Evolutionary conservation across 2,797 vertebrate species (phyloP), one percentile per base, ranked within the genome.

Genomic region (Geotrypetes seraphini): DNA sequence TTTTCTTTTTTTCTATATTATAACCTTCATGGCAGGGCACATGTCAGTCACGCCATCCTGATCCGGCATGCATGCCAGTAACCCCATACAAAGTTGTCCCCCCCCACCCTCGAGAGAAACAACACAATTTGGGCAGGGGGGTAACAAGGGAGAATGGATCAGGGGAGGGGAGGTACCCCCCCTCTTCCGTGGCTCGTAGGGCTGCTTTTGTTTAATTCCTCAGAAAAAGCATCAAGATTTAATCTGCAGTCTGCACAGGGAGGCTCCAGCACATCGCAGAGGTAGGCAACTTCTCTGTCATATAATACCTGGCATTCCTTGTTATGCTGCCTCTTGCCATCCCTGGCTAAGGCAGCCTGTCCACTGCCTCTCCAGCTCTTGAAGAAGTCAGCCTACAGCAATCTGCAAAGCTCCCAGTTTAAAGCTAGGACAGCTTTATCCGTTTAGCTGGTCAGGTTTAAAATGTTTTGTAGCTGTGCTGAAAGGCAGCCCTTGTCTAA

Each of bases 401-500:
- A 62, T 7, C 8, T 8, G 33, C 2, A 16, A 22, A 27, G 22
- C 62, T 54, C 63, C 66, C 60, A 19, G 12, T 17, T 73, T n/a
- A 70, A 51, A 60, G 57, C n/a, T 50, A 23, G 62, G 61, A 29
- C 33, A 39, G 66, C 43, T 63, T 73, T 58, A 51, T 74, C 78
- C 71, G 75, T 79, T 36, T 16, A 66, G 66, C 68, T 39, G 71
- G 22, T 64, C 53, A 56, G 66, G 60, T 74, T 75, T 47, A 26
- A 48, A 71, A 71, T 64, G 78, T 53, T 71, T 69, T 53, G 78
- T 63, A 54, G 73, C 73, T 68, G 62, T 63, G 76, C 66, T 56
- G 73, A 66, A 78, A 78, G 66, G 74, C 68, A 69, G 78, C 68
- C 67, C 71, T 50, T 37, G 63, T 76, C 76, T 75, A 66, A 76